Percentiles rank a stretch among this genome's conserved stretches.
phyloP scores from a whole-genome alignment of 2,797 vertebrate species.

The Graptemys geographica region DNA sequence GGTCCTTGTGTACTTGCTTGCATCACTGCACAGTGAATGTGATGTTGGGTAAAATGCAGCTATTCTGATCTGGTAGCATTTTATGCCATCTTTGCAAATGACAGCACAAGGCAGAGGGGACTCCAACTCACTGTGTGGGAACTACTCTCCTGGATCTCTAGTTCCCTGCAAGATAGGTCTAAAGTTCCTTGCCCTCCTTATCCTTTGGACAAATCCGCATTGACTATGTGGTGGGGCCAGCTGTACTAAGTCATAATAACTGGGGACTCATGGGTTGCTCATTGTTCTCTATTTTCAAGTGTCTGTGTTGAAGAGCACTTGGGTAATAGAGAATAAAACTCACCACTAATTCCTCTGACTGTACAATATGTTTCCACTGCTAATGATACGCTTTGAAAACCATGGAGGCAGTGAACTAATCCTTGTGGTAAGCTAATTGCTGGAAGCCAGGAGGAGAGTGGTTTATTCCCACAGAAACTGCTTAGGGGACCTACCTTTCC shows the following conservation, averaged over 20 bases:
- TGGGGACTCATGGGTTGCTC: neutral
- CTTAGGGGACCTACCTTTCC: constrained; percentile 1
- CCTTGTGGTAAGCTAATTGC: neutral
- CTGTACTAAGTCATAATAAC: neutral
- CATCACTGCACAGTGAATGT: neutral
- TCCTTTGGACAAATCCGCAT: neutral
- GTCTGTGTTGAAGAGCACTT: neutral
- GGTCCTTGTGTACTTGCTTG: neutral
- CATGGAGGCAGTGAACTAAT: neutral
- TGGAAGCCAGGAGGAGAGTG: neutral
- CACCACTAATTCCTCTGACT: neutral
- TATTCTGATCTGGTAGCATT: neutral
- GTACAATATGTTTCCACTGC: neutral
- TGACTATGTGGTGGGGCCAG: neutral
- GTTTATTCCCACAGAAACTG: neutral
- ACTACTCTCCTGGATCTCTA: neutral
- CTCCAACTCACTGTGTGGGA: neutral
- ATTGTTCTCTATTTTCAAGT: neutral
- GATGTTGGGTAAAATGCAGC: neutral
- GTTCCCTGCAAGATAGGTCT: neutral
- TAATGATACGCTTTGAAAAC: neutral
- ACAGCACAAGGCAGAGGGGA: neutral
- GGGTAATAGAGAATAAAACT: neutral
- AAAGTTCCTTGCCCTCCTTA: neutral
- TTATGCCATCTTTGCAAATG: neutral